phyloP scores from a whole-genome alignment of 2,888 invertebrate species.

The Macaria notata region DNA sequence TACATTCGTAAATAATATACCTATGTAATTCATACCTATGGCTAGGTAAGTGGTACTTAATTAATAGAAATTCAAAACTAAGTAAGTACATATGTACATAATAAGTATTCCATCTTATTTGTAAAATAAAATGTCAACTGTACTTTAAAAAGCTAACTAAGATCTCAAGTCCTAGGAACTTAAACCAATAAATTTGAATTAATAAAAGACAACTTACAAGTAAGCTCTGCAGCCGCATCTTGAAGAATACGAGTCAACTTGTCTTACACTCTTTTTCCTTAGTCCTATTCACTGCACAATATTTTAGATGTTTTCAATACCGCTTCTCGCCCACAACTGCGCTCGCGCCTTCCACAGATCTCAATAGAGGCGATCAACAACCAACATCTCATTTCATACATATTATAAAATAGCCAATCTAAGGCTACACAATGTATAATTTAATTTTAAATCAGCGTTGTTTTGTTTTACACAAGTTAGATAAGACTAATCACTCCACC shows the following conservation, averaged over 20 bases:
- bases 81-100: no score
- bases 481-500: slow-evolving; percentile 60
- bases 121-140: no score
- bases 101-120: no score
- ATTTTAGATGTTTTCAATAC: slow-evolving; percentile 41
- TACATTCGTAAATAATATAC: no score
- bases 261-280: slow-evolving; percentile 39
- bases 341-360: slow-evolving; percentile 55
- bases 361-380: slow-evolving; percentile 62
- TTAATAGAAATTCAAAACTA: no score
- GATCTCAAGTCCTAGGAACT: no score
- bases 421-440: slow-evolving; percentile 58
- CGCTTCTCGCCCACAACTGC: slow-evolving; percentile 51
- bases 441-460: slow-evolving; percentile 53
- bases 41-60: no score
- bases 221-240: slow-evolving; percentile 53
- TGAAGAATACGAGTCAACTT: slow-evolving; percentile 26
- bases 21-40: no score
- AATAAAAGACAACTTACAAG: slow-evolving; percentile 25
- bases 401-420: slow-evolving; percentile 68
- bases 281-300: slow-evolving; percentile 39
- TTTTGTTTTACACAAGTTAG: slow-evolving; percentile 70
- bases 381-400: slow-evolving; percentile 67
- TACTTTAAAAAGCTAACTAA: no score
- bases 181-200: no score